phyloP scores from a whole-genome alignment of 2,797 vertebrate species.

The Gallirallus australis region DNA sequence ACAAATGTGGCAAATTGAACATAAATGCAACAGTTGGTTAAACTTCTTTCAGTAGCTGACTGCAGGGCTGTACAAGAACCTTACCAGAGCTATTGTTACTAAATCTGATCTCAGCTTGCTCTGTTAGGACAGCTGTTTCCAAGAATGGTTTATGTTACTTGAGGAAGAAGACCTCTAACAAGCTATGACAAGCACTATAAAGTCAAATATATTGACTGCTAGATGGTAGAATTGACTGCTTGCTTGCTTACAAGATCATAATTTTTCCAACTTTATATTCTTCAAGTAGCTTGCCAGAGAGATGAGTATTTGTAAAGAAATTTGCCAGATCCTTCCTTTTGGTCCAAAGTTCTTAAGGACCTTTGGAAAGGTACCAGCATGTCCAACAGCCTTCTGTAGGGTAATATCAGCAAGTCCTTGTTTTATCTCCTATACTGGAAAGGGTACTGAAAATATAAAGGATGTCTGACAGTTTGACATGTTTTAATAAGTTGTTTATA shows the following conservation, averaged over 20 bases:
- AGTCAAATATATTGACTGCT: background rate
- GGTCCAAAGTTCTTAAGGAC: background rate
- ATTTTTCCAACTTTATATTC: background rate
- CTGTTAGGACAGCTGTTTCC: background rate
- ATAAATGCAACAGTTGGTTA: background rate
- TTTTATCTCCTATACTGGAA: background rate
- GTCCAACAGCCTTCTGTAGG: background rate
- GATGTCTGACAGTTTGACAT: slow-evolving; percentile 19
- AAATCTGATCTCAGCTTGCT: background rate
- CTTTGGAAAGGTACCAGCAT: background rate
- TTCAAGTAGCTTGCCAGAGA: background rate
- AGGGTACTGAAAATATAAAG: slow-evolving; percentile 8
- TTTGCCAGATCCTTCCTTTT: background rate
- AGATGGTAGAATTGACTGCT: background rate
- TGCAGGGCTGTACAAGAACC: background rate
- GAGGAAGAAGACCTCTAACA: background rate
- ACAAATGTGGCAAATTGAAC: background rate
- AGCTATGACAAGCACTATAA: background rate
- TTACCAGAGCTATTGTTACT: background rate
- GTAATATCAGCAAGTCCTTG: background rate
- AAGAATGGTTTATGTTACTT: background rate
- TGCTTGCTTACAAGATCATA: background rate
- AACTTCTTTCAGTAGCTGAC: background rate
- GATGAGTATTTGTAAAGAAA: background rate
- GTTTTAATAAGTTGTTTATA: slow-evolving; percentile 44